These are phyloP conservation scores for Procambarus virginalis DNA, from an alignment of 1,140 invertebrate genomes.

Conservation along the genomic window DNA sequence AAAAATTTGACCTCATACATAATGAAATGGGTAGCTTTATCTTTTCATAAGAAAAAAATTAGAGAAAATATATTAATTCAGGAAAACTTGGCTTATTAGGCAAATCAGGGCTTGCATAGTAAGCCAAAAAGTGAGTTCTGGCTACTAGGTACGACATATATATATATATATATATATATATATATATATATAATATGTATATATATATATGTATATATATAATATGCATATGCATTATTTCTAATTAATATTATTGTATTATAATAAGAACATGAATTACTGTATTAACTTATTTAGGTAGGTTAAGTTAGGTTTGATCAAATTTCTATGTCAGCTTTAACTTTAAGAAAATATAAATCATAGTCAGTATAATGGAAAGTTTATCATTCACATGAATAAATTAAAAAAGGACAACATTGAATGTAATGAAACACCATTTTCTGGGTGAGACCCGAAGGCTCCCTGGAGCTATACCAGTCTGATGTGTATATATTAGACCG, in stretches of 20 bases:
- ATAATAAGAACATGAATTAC: not conserved
- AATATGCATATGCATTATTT: not conserved
- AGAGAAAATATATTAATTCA: too few relatives aligned
- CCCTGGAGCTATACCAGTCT: too few relatives aligned
- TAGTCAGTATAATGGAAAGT: not conserved
- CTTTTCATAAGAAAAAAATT: too few relatives aligned
- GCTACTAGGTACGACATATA: too few relatives aligned
- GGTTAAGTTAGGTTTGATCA: not conserved
- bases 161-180: slow-evolving; percentile 12
- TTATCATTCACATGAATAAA: not conserved
- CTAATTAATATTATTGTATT: not conserved
- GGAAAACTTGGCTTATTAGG: too few relatives aligned
- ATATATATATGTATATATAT: slow-evolving; percentile 20
- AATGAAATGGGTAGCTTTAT: too few relatives aligned
- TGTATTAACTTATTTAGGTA: not conserved
- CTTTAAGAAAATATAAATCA: slow-evolving; percentile 14
- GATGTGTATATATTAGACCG: too few relatives aligned
- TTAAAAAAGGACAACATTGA: not conserved
- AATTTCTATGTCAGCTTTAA: not conserved
- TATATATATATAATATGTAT: not conserved
- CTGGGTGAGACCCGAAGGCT: not conserved
- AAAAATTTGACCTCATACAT: too few relatives aligned
- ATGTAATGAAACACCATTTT: too few relatives aligned
- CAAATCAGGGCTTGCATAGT: too few relatives aligned
- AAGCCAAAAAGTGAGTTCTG: too few relatives aligned